phyloP scores from a whole-genome alignment of 2,113 vertebrate species.

The Hippolais icterina region DNA sequence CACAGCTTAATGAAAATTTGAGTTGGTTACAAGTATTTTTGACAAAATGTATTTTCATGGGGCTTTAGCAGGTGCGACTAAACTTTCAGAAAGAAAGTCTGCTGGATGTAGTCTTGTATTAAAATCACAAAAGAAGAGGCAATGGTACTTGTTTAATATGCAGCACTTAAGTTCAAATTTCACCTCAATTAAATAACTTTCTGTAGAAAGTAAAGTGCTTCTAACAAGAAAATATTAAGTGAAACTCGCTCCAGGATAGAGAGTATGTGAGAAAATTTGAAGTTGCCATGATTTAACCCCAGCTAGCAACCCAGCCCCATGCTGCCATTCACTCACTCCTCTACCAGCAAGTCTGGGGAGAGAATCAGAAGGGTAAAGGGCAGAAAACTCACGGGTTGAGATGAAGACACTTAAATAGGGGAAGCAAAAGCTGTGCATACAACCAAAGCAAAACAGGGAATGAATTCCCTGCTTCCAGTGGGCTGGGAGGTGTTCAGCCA shows the following conservation, averaged over 20 bases:
- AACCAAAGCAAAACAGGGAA: neutral
- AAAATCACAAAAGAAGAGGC: neutral
- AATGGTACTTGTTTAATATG: neutral
- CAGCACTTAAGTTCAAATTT: neutral
- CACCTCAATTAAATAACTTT: neutral
- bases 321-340: neutral
- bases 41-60: neutral
- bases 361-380: neutral
- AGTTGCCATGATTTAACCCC: neutral
- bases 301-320: neutral
- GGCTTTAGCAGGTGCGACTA: neutral
- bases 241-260: neutral
- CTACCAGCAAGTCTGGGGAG: neutral
- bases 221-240: neutral
- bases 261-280: neutral
- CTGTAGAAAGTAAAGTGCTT: neutral
- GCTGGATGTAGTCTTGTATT: fast-evolving
- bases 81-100: neutral
- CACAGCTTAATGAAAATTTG: neutral
- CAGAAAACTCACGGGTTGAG: neutral
- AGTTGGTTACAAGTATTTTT: neutral
- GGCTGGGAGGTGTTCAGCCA: neutral
- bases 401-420: neutral
- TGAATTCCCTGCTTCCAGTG: neutral
- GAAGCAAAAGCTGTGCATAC: neutral